These are phyloP conservation scores for Idaea aversata DNA, from an alignment of 2,888 invertebrate species.

Conservation along the genomic window DNA sequence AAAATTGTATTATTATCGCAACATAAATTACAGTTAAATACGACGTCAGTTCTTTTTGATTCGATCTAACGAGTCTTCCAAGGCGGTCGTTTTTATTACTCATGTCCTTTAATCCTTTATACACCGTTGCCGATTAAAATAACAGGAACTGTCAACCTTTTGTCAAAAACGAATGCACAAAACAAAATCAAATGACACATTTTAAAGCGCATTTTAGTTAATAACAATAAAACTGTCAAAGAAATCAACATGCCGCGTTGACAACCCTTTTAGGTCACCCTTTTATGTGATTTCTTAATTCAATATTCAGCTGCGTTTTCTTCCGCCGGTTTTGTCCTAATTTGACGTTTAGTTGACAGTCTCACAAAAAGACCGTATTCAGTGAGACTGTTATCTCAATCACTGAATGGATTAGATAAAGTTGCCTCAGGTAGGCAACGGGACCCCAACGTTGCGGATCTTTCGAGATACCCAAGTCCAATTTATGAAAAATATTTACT, in stretches of 20 bases:
- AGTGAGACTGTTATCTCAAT: conserved; percentile 53
- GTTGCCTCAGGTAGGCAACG: background rate
- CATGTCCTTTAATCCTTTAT: background rate
- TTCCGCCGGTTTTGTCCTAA: conserved; percentile 62
- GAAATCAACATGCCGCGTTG: conserved; percentile 53
- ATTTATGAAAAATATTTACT: too few relatives aligned
- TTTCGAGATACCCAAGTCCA: background rate
- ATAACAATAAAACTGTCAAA: conserved; percentile 61
- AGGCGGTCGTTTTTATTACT: background rate
- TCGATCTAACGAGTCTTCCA: background rate
- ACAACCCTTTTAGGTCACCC: conserved; percentile 54
- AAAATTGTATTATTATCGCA: background rate
- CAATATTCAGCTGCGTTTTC: conserved; percentile 61
- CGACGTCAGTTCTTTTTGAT: background rate
- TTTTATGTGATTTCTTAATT: conserved; percentile 51
- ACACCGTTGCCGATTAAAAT: conserved; percentile 9
- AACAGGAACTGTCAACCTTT: conserved; percentile 38
- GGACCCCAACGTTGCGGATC: conserved; percentile 12
- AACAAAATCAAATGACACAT: conserved; percentile 40
- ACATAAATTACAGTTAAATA: background rate
- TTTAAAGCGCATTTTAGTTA: conserved; percentile 44
- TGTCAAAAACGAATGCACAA: conserved; percentile 38
- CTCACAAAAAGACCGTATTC: conserved; percentile 41
- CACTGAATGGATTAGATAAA: conserved; percentile 31
- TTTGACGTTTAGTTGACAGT: conserved; percentile 70